These are phyloP conservation scores for Poeciliopsis infans DNA, from an alignment of 2,797 vertebrate genomes.

Conservation along the genomic window DNA sequence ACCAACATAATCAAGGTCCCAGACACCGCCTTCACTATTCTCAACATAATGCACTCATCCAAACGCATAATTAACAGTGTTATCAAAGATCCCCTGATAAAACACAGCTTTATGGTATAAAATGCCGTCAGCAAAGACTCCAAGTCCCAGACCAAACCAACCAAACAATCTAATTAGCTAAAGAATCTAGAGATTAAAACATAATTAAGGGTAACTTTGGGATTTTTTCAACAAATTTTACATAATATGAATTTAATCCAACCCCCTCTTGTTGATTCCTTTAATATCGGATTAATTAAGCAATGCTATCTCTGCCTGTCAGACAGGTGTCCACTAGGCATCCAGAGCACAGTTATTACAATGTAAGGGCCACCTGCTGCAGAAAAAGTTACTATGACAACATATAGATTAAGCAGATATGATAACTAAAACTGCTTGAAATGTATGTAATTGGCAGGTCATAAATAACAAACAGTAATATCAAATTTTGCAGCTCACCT, in stretches of 20 bases:
- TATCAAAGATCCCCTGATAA: conserved; percentile 1
- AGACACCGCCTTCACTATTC: neutral
- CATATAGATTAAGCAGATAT: neutral
- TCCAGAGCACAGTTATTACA: neutral
- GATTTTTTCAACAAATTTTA: neutral
- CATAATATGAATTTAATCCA: neutral
- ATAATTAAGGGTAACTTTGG: conserved; percentile 7
- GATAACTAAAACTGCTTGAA: neutral
- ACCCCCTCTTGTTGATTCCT: neutral
- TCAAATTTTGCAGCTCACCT: neutral
- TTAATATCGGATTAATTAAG: neutral
- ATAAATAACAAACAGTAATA: neutral
- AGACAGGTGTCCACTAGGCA: neutral
- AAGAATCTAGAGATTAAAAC: conserved; percentile 10
- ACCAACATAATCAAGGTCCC: neutral
- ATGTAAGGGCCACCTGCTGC: neutral
- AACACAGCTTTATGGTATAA: neutral
- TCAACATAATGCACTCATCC: neutral
- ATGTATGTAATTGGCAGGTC: neutral
- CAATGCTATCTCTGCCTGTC: neutral
- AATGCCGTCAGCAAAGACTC: neutral
- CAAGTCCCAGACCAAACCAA: conserved; percentile 5
- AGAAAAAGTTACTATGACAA: neutral
- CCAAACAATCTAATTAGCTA: neutral
- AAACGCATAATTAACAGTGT: neutral